Evolutionary conservation across 2,888 invertebrate genomes (phyloP).

Genomic region (Lasioglossum leucozonium): DNA sequence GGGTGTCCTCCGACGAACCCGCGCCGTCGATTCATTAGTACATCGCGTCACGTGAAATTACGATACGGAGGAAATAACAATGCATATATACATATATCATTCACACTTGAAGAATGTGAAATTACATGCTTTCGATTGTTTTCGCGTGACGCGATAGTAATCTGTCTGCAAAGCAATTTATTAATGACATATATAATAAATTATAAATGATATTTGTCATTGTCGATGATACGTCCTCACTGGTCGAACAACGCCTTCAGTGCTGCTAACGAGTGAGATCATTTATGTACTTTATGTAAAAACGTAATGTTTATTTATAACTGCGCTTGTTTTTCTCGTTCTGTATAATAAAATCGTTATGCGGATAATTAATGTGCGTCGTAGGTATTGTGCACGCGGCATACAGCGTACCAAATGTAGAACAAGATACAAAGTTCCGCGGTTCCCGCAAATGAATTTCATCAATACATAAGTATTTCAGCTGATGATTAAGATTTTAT

Average conservation of each 20-base stretch:
- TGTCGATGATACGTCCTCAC: too few species aligned
- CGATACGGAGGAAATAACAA: too few species aligned
- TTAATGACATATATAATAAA: too few species aligned
- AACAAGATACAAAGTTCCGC: not conserved
- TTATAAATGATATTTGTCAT: too few species aligned
- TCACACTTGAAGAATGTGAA: too few species aligned
- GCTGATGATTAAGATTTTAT: not conserved
- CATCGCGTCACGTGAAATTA: too few species aligned
- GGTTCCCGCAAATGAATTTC: not conserved
- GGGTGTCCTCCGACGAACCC: slow-evolving; percentile 58
- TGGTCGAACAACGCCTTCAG: not conserved
- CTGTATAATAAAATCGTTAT: not conserved
- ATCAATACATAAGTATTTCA: not conserved
- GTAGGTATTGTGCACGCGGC: not conserved
- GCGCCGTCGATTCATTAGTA: not conserved
- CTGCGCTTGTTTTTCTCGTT: not conserved
- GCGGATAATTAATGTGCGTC: not conserved
- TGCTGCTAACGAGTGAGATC: not conserved
- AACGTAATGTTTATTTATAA: not conserved
- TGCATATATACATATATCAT: too few species aligned
- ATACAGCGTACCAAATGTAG: not conserved
- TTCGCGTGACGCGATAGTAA: too few species aligned
- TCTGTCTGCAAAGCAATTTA: too few species aligned
- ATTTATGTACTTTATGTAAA: not conserved
- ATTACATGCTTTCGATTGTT: too few species aligned